Evolutionary conservation across 2,888 invertebrate species (phyloP).

Genomic region (Agrochola macilenta): DNA sequence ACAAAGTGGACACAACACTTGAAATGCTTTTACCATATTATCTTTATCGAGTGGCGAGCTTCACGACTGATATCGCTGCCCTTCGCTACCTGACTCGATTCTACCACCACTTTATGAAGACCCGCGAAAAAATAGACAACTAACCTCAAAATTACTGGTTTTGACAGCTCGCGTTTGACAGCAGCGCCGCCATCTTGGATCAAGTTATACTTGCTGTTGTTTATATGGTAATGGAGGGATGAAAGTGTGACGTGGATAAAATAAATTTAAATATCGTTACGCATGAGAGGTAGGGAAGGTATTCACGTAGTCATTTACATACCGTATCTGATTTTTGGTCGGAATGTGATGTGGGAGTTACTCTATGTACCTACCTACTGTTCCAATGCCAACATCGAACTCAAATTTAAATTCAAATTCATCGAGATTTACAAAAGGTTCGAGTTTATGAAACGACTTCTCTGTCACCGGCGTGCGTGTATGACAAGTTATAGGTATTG

Average conservation of each 20-base stretch:
- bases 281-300: constrained; percentile 23
- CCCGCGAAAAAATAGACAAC: not conserved
- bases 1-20: constrained; percentile 58
- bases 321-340: constrained; percentile 23
- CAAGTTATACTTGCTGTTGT: constrained; percentile 21
- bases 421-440: not conserved
- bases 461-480: not conserved
- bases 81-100: constrained; percentile 51
- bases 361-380: too few relatives aligned
- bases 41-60: constrained; percentile 63
- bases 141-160: not conserved
- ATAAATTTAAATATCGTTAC: constrained; percentile 57
- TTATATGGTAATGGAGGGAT: constrained; percentile 53
- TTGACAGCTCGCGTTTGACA: constrained; percentile 12
- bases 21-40: constrained; percentile 72
- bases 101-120: constrained; percentile 16
- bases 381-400: not conserved
- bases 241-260: constrained; percentile 42
- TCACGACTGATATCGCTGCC: constrained; percentile 53
- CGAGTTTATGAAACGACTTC: not conserved
- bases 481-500: not conserved
- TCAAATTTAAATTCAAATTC: not conserved
- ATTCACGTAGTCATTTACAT: not conserved
- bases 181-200: constrained; percentile 27
- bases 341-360: not conserved